Evolutionary conservation across 2,797 vertebrate species (phyloP).

Genomic region (Numenius phaeopus): DNA sequence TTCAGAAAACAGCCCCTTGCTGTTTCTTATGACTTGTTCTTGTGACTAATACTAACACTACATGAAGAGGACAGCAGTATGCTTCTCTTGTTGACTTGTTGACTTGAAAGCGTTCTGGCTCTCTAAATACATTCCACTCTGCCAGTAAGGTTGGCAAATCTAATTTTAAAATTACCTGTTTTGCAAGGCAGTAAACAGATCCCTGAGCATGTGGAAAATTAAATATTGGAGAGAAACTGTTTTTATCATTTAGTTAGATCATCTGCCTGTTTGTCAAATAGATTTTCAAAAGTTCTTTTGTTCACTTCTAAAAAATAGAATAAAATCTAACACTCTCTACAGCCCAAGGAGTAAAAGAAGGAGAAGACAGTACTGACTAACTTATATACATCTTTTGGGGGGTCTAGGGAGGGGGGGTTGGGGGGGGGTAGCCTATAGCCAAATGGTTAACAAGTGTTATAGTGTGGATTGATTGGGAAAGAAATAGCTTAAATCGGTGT

Average conservation of each 20-base stretch:
- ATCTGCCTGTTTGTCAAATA: neutral
- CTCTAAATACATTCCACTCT: neutral
- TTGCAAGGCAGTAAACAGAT: neutral
- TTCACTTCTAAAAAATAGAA: neutral
- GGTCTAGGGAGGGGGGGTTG: too few species aligned
- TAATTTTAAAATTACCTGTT: neutral
- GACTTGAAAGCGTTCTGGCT: neutral
- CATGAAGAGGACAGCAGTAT: neutral
- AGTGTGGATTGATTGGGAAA: neutral
- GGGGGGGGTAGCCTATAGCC: neutral
- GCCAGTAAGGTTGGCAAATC: neutral
- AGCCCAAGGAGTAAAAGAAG: neutral
- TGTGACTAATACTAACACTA: neutral
- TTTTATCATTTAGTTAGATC: neutral
- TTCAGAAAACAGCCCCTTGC: neutral
- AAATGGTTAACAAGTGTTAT: neutral
- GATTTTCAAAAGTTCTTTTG: neutral
- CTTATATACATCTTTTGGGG: rapidly evolving
- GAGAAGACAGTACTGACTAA: neutral
- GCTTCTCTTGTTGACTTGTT: neutral
- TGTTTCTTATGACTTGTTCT: neutral
- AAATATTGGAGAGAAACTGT: neutral
- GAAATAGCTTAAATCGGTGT: neutral
- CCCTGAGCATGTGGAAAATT: neutral
- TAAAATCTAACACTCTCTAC: neutral